A percentile compares a stretch with the other conserved stretches of the same genome.
phyloP scores from a whole-genome alignment of 2,797 vertebrate species.

The Eremophila alpestris region DNA sequence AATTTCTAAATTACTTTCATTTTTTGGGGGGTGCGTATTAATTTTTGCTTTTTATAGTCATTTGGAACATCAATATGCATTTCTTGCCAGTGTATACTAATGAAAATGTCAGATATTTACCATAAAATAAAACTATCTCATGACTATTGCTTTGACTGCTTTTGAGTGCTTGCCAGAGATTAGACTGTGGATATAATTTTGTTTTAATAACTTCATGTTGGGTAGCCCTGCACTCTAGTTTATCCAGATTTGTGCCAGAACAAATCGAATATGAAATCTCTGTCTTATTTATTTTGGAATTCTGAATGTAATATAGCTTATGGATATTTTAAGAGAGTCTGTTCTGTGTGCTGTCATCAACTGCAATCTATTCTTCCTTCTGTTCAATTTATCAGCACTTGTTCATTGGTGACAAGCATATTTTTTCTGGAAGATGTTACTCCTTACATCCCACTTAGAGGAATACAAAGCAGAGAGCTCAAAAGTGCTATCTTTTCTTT shows the following conservation, averaged over 20 bases:
- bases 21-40: neutral
- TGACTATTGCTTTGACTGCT: neutral
- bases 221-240: neutral
- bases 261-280: slow-evolving; percentile 9
- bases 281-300: slow-evolving; percentile 25
- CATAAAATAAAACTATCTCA: neutral
- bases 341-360: neutral
- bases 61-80: neutral
- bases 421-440: neutral
- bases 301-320: slow-evolving; percentile 8
- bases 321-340: slow-evolving; percentile 26
- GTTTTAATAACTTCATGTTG: slow-evolving; percentile 8
- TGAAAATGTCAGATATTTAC: slow-evolving; percentile 32
- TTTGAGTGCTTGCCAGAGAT: slow-evolving; percentile 28
- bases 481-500: neutral
- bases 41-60: neutral
- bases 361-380: neutral
- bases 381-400: neutral
- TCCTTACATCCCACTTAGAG: neutral
- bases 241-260: slow-evolving; percentile 1
- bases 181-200: slow-evolving; percentile 23
- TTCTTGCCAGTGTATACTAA: neutral
- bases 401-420: neutral
- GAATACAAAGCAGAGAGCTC: neutral
- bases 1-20: neutral